Evolutionary conservation across 2,888 invertebrate genomes (phyloP), one percentile per base, ranked within the genome.

Genomic region (Diogma glabrata): DNA sequence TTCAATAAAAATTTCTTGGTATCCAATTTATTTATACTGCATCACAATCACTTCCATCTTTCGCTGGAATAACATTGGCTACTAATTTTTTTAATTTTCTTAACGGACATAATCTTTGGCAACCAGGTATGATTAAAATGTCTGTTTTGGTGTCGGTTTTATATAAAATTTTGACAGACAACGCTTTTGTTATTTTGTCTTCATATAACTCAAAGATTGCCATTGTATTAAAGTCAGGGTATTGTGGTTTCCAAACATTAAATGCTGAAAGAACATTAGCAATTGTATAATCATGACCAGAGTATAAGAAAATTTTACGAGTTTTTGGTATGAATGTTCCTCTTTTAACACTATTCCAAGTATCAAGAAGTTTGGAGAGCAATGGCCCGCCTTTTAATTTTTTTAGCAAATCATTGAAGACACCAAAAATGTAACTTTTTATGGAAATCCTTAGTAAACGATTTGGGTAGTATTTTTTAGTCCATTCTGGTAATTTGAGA

Each of bases 241-340:
- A 64, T 23, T 81, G 79, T 7, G 71, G 67, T 53, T 82, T 75
- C 78, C 81, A 87, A 5, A 84, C 70, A 40, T 77, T 74, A 30
- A 87, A 63, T 1, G 80, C 75, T 20, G 76, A 68, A 49, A 87
- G 64, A 45, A 87, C 63, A 58, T 82, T 80, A 1, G 78, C 76
- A 5, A 87, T 69, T 0, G 86, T 84, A 0, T 82, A 77, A 63
- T 88, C 87, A 61, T 88, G 87, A 1, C 82, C 84, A 0, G 79
- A 75, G 60, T 81, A 85, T 52, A 82, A 71, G 57, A 72, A 79
- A 52, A 82, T 71, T 64, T 80, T 82, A 10, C 75, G 68, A 3
- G 64, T 61, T 12, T 63, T 60, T 1, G 75, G 76, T 38, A 64
- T 63, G 3, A 76, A 54, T 3, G 61, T 71, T 9, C 65, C 69